phyloP scores from a whole-genome alignment of 2,113 vertebrate species.

The Cervus canadensis region DNA sequence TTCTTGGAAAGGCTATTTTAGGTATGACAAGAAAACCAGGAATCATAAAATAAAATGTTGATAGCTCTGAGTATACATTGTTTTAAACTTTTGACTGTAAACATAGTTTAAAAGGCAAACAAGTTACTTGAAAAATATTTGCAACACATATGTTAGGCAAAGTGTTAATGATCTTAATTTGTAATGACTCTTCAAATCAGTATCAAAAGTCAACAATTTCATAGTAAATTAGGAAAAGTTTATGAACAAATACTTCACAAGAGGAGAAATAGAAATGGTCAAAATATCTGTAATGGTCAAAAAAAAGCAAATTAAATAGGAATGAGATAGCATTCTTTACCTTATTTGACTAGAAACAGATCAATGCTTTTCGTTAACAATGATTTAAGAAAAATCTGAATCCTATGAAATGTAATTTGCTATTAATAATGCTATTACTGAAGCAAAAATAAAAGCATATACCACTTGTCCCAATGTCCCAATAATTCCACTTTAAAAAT shows the following conservation, averaged over 20 bases:
- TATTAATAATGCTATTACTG: background rate
- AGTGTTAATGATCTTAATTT: background rate
- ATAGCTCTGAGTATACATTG: background rate
- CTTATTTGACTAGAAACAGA: background rate
- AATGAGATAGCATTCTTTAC: background rate
- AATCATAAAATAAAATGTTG: background rate
- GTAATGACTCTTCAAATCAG: background rate
- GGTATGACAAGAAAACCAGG: background rate
- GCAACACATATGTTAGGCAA: background rate
- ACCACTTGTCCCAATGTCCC: background rate
- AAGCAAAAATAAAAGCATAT: background rate
- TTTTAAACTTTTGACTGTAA: constrained; percentile 6
- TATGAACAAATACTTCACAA: background rate
- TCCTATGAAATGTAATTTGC: background rate
- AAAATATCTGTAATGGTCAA: background rate
- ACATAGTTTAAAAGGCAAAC: background rate
- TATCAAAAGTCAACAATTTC: background rate
- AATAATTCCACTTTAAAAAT: background rate
- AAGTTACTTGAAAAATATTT: background rate
- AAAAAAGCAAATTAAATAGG: background rate
- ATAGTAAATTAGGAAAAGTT: background rate
- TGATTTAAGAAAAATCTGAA: background rate
- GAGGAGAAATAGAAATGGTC: background rate
- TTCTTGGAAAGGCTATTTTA: background rate
- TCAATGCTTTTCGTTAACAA: background rate